Evolutionary conservation across 1,140 invertebrate genomes (phyloP).

Genomic region (Drosophila tristis): DNA sequence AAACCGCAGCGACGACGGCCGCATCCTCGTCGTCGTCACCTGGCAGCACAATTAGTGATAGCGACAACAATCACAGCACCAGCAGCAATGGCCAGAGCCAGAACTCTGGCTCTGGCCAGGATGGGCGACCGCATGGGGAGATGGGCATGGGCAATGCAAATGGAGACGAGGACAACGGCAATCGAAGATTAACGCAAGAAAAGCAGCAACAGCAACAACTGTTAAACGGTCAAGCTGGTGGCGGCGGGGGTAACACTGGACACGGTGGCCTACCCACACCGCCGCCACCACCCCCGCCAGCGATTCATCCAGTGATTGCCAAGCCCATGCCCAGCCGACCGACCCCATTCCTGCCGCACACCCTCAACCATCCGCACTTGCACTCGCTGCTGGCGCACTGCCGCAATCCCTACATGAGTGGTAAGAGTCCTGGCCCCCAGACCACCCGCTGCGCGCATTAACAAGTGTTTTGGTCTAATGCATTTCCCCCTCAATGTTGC

Average conservation of each 20-base stretch:
- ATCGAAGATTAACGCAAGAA: constrained; percentile 83
- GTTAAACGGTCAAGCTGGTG: constrained; percentile 23
- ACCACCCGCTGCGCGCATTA: constrained; percentile 59
- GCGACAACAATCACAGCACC: constrained; percentile 82
- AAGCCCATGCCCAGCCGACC: constrained; percentile 86
- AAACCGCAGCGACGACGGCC: constrained; percentile 72
- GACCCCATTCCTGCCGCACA: constrained; percentile 85
- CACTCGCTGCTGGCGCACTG: constrained; percentile 85
- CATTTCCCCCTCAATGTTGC: constrained; percentile 39
- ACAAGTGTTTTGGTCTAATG: constrained; percentile 73
- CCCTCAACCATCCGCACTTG: constrained; percentile 84
- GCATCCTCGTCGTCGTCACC: constrained; percentile 83
- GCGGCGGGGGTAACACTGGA: constrained; percentile 21
- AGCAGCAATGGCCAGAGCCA: constrained; percentile 44
- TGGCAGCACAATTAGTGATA: constrained; percentile 84
- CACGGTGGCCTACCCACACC: constrained; percentile 43
- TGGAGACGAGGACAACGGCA: constrained; percentile 70
- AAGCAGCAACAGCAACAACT: constrained; percentile 51
- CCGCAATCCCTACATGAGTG: constrained; percentile 86
- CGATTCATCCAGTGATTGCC: constrained; percentile 84
- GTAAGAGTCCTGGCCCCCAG: constrained; percentile 66
- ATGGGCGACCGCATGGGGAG: constrained; percentile 65
- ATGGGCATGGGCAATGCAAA: constrained; percentile 58
- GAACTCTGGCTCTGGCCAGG: constrained; percentile 53
- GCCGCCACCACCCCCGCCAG: constrained; percentile 56